These are phyloP conservation scores for Sinella curviseta DNA, from an alignment of 1,140 invertebrate species.

Conservation along the genomic window DNA sequence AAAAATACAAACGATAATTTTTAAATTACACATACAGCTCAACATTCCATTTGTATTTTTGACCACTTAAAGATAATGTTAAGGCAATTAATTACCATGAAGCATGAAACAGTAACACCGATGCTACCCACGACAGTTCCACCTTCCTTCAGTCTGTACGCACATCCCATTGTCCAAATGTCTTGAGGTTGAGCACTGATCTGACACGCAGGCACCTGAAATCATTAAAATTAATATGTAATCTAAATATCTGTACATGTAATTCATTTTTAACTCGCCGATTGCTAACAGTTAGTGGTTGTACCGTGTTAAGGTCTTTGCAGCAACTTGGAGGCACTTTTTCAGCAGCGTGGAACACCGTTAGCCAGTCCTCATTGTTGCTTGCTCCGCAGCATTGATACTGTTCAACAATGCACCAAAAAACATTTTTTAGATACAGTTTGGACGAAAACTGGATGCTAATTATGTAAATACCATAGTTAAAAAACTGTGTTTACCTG, in stretches of 20 bases:
- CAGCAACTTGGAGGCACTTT: conserved; percentile 78
- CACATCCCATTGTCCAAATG: conserved; percentile 71
- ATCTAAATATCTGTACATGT: conserved; percentile 38
- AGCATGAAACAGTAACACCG: conserved; percentile 74
- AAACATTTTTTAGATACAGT: neutral
- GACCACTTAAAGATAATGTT: neutral
- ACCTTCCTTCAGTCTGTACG: conserved; percentile 72
- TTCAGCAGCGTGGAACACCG: conserved; percentile 55
- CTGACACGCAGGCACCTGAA: conserved; percentile 66
- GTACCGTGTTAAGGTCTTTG: conserved; percentile 55
- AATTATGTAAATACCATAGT: conserved; percentile 30
- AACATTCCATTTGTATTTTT: conserved; percentile 7
- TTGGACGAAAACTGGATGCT: neutral
- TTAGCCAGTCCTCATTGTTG: conserved; percentile 69
- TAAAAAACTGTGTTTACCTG: conserved; percentile 2
- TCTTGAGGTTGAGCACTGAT: conserved; percentile 61
- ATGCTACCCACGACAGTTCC: conserved; percentile 75
- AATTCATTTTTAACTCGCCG: no score
- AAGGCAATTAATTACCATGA: conserved; percentile 68
- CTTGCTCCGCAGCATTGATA: conserved; percentile 81
- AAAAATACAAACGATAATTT: neutral
- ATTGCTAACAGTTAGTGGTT: no score
- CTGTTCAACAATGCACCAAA: conserved; percentile 55
- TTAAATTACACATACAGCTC: no score
- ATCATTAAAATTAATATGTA: conserved; percentile 48